These are phyloP conservation scores for Abrostola tripartita DNA, from an alignment of 2,888 invertebrate species.

Conservation along the genomic window DNA sequence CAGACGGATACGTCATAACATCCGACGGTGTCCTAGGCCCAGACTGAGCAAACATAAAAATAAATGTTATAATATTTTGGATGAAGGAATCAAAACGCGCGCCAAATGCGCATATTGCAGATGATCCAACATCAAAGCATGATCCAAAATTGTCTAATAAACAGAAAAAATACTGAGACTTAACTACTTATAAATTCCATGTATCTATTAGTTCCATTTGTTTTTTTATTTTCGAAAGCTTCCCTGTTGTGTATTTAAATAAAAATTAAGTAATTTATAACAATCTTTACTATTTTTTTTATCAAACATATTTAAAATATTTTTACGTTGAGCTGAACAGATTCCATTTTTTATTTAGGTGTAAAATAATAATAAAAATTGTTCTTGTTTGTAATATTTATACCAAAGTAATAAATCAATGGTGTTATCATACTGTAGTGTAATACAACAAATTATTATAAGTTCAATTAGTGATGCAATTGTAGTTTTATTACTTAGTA, in stretches of 20 bases:
- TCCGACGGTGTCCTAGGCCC: slow-evolving; percentile 10
- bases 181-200: background rate
- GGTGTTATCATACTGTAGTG: background rate
- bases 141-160: slow-evolving; percentile 22
- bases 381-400: no score
- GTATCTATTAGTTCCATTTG: no score
- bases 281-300: no score
- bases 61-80: slow-evolving; percentile 41
- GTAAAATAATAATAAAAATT: no score
- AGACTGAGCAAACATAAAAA: slow-evolving; percentile 36
- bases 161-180: slow-evolving; percentile 4
- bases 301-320: no score
- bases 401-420: no score
- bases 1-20: slow-evolving; percentile 10
- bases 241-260: no score
- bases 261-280: no score
- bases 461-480: background rate
- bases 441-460: slow-evolving; percentile 1
- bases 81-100: slow-evolving; percentile 39
- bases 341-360: no score
- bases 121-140: slow-evolving; percentile 24
- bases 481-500: background rate
- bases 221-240: no score
- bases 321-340: no score
- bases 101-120: slow-evolving; percentile 56